Percentiles rank a stretch among this genome's conserved stretches.
phyloP scores from a whole-genome alignment of 2,888 invertebrate genomes.

The Tachina lurida region DNA sequence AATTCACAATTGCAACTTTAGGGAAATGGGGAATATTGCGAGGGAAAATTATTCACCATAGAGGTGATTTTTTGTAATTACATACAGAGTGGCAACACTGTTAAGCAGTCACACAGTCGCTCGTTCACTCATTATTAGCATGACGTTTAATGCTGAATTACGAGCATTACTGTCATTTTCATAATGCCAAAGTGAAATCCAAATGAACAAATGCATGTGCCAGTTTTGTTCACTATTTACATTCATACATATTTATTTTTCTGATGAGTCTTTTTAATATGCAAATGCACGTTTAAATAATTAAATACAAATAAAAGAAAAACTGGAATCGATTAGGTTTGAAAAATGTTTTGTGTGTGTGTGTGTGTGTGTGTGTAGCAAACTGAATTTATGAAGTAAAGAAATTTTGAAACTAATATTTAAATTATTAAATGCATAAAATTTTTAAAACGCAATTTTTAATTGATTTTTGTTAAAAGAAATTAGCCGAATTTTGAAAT shows the following conservation, averaged over 20 bases:
- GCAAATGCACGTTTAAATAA: slow-evolving; percentile 58
- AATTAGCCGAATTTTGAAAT: background rate
- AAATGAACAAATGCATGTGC: slow-evolving; percentile 38
- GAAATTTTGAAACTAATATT: background rate
- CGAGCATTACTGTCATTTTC: slow-evolving; percentile 36
- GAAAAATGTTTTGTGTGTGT: slow-evolving; percentile 25
- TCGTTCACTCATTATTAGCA: background rate
- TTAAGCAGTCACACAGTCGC: background rate
- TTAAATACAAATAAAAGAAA: slow-evolving; percentile 40
- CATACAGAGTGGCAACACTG: too few relatives aligned
- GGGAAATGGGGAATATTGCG: too few relatives aligned
- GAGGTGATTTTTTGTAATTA: too few relatives aligned
- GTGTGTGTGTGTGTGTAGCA: background rate
- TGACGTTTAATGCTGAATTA: background rate
- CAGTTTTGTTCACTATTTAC: slow-evolving; percentile 26
- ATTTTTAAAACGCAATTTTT: slow-evolving; percentile 5
- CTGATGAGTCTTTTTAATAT: slow-evolving; percentile 47
- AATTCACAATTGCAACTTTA: too few relatives aligned
- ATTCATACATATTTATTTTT: slow-evolving; percentile 22
- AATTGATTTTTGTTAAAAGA: slow-evolving; percentile 20
- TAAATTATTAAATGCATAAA: slow-evolving; percentile 16
- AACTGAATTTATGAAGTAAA: background rate
- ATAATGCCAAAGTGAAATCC: slow-evolving; percentile 58
- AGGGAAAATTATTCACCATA: too few relatives aligned
- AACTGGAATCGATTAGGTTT: slow-evolving; percentile 22